phyloP scores from a whole-genome alignment of 2,888 invertebrate species.

The Tachina fera region DNA sequence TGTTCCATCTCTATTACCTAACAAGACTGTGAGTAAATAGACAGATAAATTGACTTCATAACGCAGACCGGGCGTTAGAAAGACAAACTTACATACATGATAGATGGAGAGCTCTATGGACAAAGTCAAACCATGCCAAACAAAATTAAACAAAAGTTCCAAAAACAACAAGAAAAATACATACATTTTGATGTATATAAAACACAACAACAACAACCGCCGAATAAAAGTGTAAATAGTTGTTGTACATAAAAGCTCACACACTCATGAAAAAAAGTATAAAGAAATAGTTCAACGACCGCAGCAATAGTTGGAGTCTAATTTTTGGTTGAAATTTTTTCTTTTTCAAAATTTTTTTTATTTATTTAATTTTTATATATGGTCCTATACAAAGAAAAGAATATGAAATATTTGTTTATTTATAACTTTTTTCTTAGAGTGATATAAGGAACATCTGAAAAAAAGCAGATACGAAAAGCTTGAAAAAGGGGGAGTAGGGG shows the following conservation, averaged over 20 bases:
- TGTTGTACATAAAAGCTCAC: conserved; percentile 63
- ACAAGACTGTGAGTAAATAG: conserved; percentile 29
- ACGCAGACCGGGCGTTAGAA: conserved; percentile 19
- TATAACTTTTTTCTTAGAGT: conserved; percentile 20
- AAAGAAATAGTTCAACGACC: conserved; percentile 65
- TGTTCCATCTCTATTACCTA: conserved; percentile 2
- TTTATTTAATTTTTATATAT: conserved; percentile 42
- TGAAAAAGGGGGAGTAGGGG: conserved; percentile 22
- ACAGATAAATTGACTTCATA: conserved; percentile 44
- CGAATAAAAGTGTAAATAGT: conserved; percentile 62
- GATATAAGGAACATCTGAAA: conserved; percentile 4
- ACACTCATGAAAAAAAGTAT: conserved; percentile 37
- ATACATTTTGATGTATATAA: conserved; percentile 5
- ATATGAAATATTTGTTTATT: conserved; percentile 54
- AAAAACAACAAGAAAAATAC: background rate
- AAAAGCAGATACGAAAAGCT: background rate
- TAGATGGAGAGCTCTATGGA: conserved; percentile 53
- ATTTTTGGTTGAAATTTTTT: conserved; percentile 54
- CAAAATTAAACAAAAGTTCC: conserved; percentile 44
- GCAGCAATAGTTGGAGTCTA: conserved; percentile 54
- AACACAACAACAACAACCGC: conserved; percentile 19
- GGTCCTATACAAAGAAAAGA: conserved; percentile 47
- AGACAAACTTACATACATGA: conserved; percentile 32
- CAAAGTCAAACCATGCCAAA: conserved; percentile 55
- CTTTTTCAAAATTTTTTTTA: conserved; percentile 31